Conservation (phyloP, 92 coral and sea anemone genomes). For the Hydrozoanthus gracilis region DNA sequence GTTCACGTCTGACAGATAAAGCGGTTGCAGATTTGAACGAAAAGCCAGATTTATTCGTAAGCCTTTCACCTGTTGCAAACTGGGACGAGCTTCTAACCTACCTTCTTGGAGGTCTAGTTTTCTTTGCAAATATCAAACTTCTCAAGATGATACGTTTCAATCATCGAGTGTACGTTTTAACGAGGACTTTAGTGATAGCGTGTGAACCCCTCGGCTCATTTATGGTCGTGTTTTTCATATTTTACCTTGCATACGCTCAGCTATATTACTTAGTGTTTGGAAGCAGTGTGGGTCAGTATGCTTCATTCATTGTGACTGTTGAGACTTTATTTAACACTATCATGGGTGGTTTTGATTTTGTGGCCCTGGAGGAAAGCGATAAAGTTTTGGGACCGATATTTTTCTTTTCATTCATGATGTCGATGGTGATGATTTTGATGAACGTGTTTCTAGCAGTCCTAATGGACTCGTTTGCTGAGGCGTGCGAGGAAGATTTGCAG, state of each 20-base stretch:
- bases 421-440: constrained; percentile 89
- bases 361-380: constrained; percentile 64
- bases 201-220: constrained; percentile 78
- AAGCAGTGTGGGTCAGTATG: constrained; percentile 65
- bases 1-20: constrained; percentile 70
- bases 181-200: constrained; percentile 78
- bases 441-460: constrained; percentile 88
- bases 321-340: constrained; percentile 77
- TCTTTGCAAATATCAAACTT: constrained; percentile 88
- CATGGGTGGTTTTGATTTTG: constrained; percentile 91
- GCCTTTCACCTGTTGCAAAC: constrained; percentile 76
- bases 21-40: constrained; percentile 68
- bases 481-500: constrained; percentile 73
- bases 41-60: constrained; percentile 72
- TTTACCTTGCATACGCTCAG: constrained; percentile 77
- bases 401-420: constrained; percentile 86
- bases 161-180: constrained; percentile 84
- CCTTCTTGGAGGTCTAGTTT: constrained; percentile 77
- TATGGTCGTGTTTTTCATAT: constrained; percentile 73
- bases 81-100: constrained; percentile 89
- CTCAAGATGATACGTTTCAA: constrained; percentile 91
- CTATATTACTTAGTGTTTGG: constrained; percentile 80
- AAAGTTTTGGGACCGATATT: constrained; percentile 81
- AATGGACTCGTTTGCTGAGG: constrained; percentile 90
- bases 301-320: constrained; percentile 68